phyloP scores from a whole-genome alignment of 2,113 vertebrate genomes.

The Psittacula cyanocephala region DNA sequence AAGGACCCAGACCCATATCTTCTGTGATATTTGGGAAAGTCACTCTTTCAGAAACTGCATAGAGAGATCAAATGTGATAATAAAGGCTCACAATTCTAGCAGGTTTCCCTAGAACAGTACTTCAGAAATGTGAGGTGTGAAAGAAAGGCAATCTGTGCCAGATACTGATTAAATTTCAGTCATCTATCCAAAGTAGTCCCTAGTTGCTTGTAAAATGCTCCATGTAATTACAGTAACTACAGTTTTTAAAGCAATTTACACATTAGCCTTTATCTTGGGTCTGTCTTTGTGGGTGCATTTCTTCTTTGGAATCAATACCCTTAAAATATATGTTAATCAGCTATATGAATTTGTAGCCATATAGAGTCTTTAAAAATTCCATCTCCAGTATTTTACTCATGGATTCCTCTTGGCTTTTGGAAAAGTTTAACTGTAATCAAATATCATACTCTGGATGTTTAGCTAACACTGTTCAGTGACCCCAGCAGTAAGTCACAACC shows the following conservation, averaged over 20 bases:
- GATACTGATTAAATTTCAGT: slow-evolving; percentile 81
- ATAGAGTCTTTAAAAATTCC: slow-evolving; percentile 68
- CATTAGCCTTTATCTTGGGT: slow-evolving; percentile 73
- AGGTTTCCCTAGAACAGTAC: slow-evolving; percentile 64
- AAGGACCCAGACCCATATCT: neutral
- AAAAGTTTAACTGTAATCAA: slow-evolving; percentile 74
- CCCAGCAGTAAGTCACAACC: slow-evolving; percentile 50
- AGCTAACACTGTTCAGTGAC: slow-evolving; percentile 55
- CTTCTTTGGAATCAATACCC: slow-evolving; percentile 75
- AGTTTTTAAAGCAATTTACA: slow-evolving; percentile 79
- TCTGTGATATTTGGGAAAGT: slow-evolving; percentile 22
- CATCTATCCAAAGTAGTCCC: slow-evolving; percentile 78
- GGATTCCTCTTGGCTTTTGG: slow-evolving; percentile 70
- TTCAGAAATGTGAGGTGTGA: slow-evolving; percentile 70
- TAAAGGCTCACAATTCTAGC: slow-evolving; percentile 56
- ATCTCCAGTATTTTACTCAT: slow-evolving; percentile 57
- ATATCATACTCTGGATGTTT: slow-evolving; percentile 68
- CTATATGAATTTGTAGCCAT: slow-evolving; percentile 69
- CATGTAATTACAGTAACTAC: slow-evolving; percentile 80
- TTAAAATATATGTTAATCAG: slow-evolving; percentile 74
- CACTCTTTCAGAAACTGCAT: slow-evolving; percentile 31
- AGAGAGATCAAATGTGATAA: slow-evolving; percentile 69
- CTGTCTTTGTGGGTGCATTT: slow-evolving; percentile 72
- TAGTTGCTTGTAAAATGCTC: slow-evolving; percentile 79
- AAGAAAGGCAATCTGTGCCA: slow-evolving; percentile 70